Evolutionary conservation across 2,797 vertebrate genomes (phyloP).

Genomic region (Bradypodion ventrale): DNA sequence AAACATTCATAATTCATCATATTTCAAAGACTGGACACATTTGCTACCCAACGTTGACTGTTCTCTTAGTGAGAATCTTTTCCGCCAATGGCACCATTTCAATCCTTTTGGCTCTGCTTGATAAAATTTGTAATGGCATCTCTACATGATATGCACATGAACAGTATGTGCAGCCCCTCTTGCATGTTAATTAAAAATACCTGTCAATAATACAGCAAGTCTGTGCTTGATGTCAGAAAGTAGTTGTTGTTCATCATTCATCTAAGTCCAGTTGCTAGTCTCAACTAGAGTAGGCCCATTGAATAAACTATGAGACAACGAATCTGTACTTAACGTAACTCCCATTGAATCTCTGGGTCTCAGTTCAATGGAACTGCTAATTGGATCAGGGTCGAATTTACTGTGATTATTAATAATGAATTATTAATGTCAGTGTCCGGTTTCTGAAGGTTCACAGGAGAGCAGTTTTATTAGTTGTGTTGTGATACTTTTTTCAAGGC

Average conservation of each 20-base stretch:
- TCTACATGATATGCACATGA: not conserved
- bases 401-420: not conserved
- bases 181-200: too few relatives aligned
- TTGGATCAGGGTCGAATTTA: too few relatives aligned
- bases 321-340: too few relatives aligned
- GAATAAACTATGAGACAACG: too few relatives aligned
- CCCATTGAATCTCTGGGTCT: too few relatives aligned
- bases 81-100: not conserved
- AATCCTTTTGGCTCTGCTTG: not conserved
- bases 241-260: not conserved
- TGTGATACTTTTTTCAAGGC: not conserved
- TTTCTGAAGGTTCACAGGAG: not conserved
- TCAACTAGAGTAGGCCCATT: too few relatives aligned
- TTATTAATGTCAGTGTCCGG: not conserved
- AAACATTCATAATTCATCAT: not conserved
- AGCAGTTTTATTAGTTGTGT: not conserved
- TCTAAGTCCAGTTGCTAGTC: not conserved
- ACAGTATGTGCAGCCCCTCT: too few relatives aligned
- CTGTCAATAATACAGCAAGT: too few relatives aligned
- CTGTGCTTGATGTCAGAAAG: not conserved
- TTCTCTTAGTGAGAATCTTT: not conserved
- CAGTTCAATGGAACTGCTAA: too few relatives aligned
- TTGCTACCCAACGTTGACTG: not conserved
- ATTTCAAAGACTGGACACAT: not conserved
- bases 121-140: not conserved